Percentiles rank a stretch among this genome's conserved stretches.
These are phyloP conservation scores for Notodonta dromedarius DNA, from an alignment of 2,888 invertebrate species.

Conservation along the genomic window DNA sequence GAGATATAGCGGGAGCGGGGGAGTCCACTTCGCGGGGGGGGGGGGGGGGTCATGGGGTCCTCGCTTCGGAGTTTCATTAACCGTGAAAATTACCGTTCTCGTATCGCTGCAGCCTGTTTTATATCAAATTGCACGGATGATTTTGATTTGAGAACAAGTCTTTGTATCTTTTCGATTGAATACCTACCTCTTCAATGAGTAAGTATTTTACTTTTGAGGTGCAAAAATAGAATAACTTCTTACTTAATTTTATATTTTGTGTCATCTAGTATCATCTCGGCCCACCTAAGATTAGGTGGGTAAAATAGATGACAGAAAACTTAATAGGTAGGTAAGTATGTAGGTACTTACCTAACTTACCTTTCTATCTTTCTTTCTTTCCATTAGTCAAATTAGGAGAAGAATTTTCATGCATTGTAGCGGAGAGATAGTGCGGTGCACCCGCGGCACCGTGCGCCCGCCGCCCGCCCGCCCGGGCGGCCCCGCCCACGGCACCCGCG, in stretches of 20 bases:
- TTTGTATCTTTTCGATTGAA: slow-evolving; percentile 6
- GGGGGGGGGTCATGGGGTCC: neutral
- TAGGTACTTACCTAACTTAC: too few species aligned
- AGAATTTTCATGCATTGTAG: neutral
- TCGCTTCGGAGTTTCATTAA: slow-evolving; percentile 51
- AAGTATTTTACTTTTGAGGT: slow-evolving; percentile 3
- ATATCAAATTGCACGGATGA: slow-evolving; percentile 41
- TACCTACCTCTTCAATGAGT: neutral
- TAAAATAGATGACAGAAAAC: too few species aligned
- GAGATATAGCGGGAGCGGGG: neutral
- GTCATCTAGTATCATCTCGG: too few species aligned
- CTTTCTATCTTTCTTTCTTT: too few species aligned
- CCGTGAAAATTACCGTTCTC: slow-evolving; percentile 55
- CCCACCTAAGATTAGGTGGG: too few species aligned
- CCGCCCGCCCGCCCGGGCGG: neutral
- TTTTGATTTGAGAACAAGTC: slow-evolving; percentile 37
- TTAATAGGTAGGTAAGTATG: too few species aligned
- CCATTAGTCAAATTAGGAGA: too few species aligned
- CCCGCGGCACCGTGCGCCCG: neutral
- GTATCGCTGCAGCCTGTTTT: slow-evolving; percentile 38
- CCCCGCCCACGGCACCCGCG: neutral
- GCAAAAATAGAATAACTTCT: too few species aligned
- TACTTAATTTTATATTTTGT: too few species aligned
- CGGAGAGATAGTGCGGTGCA: neutral
- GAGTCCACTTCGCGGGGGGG: neutral